Conservation (phyloP, 2,797 vertebrate genomes). For the Syngnathus acus region DNA sequence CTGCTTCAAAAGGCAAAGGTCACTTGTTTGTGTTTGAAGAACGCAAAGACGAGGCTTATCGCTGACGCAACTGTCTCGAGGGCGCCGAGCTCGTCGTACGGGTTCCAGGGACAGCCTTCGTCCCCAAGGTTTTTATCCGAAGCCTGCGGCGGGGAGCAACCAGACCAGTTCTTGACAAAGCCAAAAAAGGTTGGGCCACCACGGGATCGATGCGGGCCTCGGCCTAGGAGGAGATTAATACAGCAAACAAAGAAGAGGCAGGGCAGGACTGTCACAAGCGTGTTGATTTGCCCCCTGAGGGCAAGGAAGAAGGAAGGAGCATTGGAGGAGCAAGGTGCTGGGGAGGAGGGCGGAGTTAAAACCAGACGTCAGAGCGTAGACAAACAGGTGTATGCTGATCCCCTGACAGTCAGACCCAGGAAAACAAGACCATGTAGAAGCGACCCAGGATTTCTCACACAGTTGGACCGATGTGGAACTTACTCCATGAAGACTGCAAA, state of each 20-base stretch:
- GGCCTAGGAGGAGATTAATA: conserved; percentile 4
- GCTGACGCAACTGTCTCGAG: conserved; percentile 10
- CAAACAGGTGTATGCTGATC: conserved; percentile 42
- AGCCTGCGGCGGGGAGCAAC: conserved; percentile 28
- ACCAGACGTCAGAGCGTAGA: conserved; percentile 33
- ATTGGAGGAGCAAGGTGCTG: conserved; percentile 17
- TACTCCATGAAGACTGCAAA: neutral
- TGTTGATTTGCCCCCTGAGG: neutral
- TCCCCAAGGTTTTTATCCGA: conserved; percentile 31
- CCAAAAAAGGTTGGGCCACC: conserved; percentile 17
- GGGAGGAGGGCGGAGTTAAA: conserved; percentile 59
- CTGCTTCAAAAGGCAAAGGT: neutral
- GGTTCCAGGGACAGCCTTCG: conserved; percentile 29
- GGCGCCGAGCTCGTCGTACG: conserved; percentile 34
- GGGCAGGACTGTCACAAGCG: neutral
- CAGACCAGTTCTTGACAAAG: conserved; percentile 60
- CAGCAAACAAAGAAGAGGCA: conserved; percentile 5
- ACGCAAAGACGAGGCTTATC: neutral
- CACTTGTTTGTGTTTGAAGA: conserved; percentile 2
- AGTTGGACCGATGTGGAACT: neutral
- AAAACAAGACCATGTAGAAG: conserved; percentile 36
- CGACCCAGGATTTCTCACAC: conserved; percentile 10
- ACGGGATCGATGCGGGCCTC: conserved; percentile 1
- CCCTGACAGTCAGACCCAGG: conserved; percentile 20
- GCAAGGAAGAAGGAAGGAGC: conserved; percentile 21